phyloP scores from a whole-genome alignment of 2,888 invertebrate species.

The Cryptocephalus primarius region DNA sequence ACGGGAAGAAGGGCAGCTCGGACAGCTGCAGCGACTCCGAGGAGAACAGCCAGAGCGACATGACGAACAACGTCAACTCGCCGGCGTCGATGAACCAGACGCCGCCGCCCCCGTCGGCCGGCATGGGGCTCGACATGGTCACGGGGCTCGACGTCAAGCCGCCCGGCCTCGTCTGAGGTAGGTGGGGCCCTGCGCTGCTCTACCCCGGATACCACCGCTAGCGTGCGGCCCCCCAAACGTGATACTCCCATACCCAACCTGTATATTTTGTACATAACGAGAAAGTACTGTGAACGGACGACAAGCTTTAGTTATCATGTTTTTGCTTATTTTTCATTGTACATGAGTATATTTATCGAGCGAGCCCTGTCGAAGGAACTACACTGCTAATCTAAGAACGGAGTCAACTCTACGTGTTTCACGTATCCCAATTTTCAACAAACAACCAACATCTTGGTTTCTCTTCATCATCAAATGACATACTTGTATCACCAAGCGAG shows the following conservation, averaged over 20 bases:
- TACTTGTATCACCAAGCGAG: no score
- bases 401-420: no score
- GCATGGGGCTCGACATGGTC: slow-evolving; percentile 47
- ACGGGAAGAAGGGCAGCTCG: slow-evolving; percentile 65
- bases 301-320: slow-evolving; percentile 25
- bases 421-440: no score
- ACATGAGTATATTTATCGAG: slow-evolving; percentile 6
- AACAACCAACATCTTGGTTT: no score
- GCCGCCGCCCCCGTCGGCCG: slow-evolving; percentile 32
- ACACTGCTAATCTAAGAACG: no score
- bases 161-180: slow-evolving; percentile 65
- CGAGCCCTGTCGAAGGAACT: not conserved
- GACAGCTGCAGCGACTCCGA: slow-evolving; percentile 85
- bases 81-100: slow-evolving; percentile 41
- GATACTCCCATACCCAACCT: slow-evolving; percentile 10
- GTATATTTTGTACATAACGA: not conserved
- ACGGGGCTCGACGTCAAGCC: slow-evolving; percentile 65
- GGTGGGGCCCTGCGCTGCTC: slow-evolving; percentile 53
- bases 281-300: slow-evolving; percentile 20
- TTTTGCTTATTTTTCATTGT: slow-evolving; percentile 11
- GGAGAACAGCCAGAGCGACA: slow-evolving; percentile 64
- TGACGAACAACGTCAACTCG: slow-evolving; percentile 38
- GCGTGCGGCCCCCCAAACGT: slow-evolving; percentile 27
- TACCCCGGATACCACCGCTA: slow-evolving; percentile 35
- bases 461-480: no score